Conservation (phyloP, 2,888 invertebrate species). For the Zhengitettix transpicula region DNA sequence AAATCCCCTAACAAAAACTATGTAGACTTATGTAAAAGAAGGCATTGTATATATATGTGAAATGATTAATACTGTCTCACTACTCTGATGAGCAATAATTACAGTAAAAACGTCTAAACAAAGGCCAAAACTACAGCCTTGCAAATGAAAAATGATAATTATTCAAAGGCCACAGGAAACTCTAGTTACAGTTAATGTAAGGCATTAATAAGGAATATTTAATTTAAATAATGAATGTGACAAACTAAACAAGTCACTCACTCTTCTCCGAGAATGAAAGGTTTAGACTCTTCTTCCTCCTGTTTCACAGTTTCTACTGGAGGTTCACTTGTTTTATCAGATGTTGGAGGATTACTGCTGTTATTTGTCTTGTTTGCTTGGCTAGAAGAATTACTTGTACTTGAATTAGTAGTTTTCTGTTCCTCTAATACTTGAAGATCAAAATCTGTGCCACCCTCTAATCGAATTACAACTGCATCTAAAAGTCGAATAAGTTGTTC, state of each 20-base stretch:
- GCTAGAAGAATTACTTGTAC: background rate
- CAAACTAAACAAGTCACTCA: background rate
- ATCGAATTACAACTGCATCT: slow-evolving; percentile 90
- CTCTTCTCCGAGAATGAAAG: slow-evolving; percentile 7
- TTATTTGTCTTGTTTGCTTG: background rate
- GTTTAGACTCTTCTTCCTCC: slow-evolving; percentile 20
- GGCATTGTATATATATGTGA: too few species aligned
- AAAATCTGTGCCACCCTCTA: slow-evolving; percentile 84
- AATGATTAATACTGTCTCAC: too few species aligned
- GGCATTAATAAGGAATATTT: too few species aligned
- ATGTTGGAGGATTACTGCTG: background rate
- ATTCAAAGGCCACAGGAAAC: too few species aligned
- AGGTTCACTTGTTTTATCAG: background rate
- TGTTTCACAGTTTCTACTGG: slow-evolving; percentile 13
- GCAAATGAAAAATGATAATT: too few species aligned
- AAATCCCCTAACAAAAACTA: too few species aligned
- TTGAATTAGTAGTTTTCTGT: background rate
- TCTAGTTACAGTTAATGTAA: too few species aligned
- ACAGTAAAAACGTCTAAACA: too few species aligned
- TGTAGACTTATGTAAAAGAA: too few species aligned
- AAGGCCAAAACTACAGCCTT: too few species aligned
- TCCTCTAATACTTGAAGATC: slow-evolving; percentile 71
- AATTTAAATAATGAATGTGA: too few species aligned
- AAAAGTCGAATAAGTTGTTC: slow-evolving; percentile 65
- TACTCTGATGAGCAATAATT: too few species aligned